A percentile compares a stretch with the other conserved stretches of the same genome.
Evolutionary conservation across 2,888 invertebrate species (phyloP).

Genomic region (Tenthredo mesomela): DNA sequence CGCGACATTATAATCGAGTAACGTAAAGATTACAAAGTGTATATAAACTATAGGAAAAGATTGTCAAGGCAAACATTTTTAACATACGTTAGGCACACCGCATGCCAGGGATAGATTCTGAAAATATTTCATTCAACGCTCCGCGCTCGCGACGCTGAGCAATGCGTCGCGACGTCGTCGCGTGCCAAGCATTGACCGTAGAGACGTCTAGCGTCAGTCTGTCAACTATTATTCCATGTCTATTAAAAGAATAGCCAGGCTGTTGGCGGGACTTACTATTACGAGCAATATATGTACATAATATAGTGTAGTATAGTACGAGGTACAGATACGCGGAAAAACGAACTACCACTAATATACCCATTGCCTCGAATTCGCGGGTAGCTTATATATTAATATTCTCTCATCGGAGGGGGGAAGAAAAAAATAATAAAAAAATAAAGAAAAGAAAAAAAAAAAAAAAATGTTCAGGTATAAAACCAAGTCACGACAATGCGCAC

Average conservation of each 20-base stretch:
- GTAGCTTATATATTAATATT: not conserved
- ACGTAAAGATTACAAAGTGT: slow-evolving; percentile 2
- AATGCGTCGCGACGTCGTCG: slow-evolving; percentile 58
- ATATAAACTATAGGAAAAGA: not conserved
- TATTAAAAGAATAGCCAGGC: slow-evolving; percentile 66
- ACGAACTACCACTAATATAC: not conserved
- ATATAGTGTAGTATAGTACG: not conserved
- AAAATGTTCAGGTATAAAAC: not conserved
- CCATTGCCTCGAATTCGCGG: not conserved
- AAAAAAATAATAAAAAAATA: not conserved
- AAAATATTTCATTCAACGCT: slow-evolving; percentile 67
- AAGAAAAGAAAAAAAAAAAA: not conserved
- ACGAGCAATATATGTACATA: slow-evolving; percentile 27
- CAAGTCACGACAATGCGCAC: slow-evolving; percentile 56
- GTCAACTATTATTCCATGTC: slow-evolving; percentile 66
- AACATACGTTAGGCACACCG: slow-evolving; percentile 32
- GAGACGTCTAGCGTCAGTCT: slow-evolving; percentile 67
- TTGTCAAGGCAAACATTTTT: slow-evolving; percentile 33
- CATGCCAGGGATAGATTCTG: slow-evolving; percentile 52
- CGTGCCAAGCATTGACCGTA: slow-evolving; percentile 69
- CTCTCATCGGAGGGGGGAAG: not conserved
- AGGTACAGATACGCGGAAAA: not conserved
- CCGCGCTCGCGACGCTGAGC: slow-evolving; percentile 10
- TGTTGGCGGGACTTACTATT: slow-evolving; percentile 57
- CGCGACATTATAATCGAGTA: not conserved